Evolutionary conservation across 2,797 vertebrate species (phyloP), one percentile per base, ranked within the genome.

Genomic region (Hypotaenidia philippensis): DNA sequence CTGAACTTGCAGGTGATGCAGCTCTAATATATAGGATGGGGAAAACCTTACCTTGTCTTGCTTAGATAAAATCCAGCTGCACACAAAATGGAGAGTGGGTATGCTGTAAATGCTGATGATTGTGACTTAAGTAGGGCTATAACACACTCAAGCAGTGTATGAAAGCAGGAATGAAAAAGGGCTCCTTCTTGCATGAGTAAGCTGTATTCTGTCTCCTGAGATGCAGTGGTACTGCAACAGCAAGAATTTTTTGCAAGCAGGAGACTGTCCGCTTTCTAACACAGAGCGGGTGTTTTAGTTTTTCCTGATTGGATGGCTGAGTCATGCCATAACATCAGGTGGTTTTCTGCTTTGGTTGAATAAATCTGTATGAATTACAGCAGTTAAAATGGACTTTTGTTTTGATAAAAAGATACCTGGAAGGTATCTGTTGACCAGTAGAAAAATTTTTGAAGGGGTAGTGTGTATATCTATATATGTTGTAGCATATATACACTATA

Each of bases 301-400:
- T 91, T 76, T 63, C 19, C 94, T 90, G 59, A 87, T 93, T 91
- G 89, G 84, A 40, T 77, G 57, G 59, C 74, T 70, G 82, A 92
- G 74, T 95, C 72, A 63, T 93, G 34, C 94, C 32, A 60, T 74
- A 76, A 92, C 31, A 90, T 94, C 85, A 89, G 80, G 69, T 94
- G 72, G 44, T 57, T 93, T 78, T 91, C 80, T 94, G 69, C 26
- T 81, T 91, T 50, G 4, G 2, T 31, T 81, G 72, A 87, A 90
- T 81, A 94, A 86, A 71, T 78, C 53, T 87, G 49, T 90, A 60
- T 85, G 80, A 84, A 89, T 93, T 77, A 44, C 11, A 83, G 36
- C 34, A 71, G 80, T 40, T 80, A 17, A 90, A 87, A 44, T 52
- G 27, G 11, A 44, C 31, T 87, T 90, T 23, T 83, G n/a, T n/a